Base-by-base conservation (phyloP, 53 echinoderm and acorn worm genomes). In the Arbacia lixula region DNA sequence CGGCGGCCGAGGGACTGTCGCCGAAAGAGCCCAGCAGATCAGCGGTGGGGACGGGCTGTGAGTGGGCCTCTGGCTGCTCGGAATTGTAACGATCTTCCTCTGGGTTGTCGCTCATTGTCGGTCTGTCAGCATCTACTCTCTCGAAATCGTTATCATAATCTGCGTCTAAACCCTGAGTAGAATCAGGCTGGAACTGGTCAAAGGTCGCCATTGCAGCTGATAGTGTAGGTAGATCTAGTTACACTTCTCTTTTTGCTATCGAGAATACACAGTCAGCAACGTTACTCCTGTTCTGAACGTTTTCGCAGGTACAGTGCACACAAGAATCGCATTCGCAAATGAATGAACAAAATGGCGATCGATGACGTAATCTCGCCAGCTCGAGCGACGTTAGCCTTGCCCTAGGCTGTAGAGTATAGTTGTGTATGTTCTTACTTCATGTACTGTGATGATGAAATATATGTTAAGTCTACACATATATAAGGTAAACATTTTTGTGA, bases 101-200 rank as follows among this genome's bases (percentile, higher is more conserved):
- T 38, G 82, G 82, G 64, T 81, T 81, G 34, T 81, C 82, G 19
- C 82, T 81, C 82, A 81, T 81, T 77, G 64, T 19, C 27, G 82
- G 82, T 81, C 82, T 81, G 69, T 89, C 89, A 55, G 91, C 87
- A 81, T 95, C 95, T 68, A 95, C 84, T 75, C 91, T 89, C 76
- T 95, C 95, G 77, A 95, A 95, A 83, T 91, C 95, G 71, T 74
- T 69, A 69, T 91, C 95, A 83, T 95, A 95, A 56, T 91, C 91
- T 50, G 84, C 91, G 69, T 76, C 86, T 76, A 81, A 81, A 43
- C 52, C 50, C 35, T 81, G 82, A 1, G 82, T 63, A 6, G 82
- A 81, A 31, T 81, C 82, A 32, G 82, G 82, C 52, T 81, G 82
- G 36, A 81, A 81, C 65, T 81, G 82, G 50, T 81, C 82, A 81